phyloP scores from a whole-genome alignment of 1,140 invertebrate genomes.

The Cyclina sinensis region DNA sequence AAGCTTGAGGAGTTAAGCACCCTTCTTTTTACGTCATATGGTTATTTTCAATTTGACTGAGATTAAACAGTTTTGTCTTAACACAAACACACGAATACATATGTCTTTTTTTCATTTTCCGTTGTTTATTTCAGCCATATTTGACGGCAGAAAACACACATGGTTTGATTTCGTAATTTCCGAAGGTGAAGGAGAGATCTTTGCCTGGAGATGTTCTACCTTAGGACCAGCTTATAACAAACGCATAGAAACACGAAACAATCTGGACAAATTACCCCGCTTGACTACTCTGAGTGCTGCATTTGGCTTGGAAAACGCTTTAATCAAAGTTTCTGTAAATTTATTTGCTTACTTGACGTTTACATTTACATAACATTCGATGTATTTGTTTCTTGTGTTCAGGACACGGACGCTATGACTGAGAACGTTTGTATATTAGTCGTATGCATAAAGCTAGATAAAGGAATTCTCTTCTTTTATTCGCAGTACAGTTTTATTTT shows the following conservation, averaged over 20 bases:
- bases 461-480: too few species aligned
- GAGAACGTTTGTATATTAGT: neutral
- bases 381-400: neutral
- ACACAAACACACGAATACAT: too few species aligned
- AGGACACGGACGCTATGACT: neutral
- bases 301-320: neutral
- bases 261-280: neutral
- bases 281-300: neutral
- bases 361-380: neutral
- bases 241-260: neutral
- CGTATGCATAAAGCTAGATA: too few species aligned
- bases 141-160: conserved; percentile 44
- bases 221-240: neutral
- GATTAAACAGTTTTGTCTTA: too few species aligned
- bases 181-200: conserved; percentile 3
- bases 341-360: too few species aligned
- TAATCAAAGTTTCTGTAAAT: conserved; percentile 1
- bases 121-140: conserved; percentile 14
- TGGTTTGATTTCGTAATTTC: conserved; percentile 31
- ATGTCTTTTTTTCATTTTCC: too few species aligned
- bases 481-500: too few species aligned
- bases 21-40: too few species aligned
- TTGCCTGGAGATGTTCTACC: conserved; percentile 32
- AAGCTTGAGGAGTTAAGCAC: too few species aligned
- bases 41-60: too few species aligned